Evolutionary conservation across 1,140 invertebrate species (phyloP).

Genomic region (Amyelois transitella): DNA sequence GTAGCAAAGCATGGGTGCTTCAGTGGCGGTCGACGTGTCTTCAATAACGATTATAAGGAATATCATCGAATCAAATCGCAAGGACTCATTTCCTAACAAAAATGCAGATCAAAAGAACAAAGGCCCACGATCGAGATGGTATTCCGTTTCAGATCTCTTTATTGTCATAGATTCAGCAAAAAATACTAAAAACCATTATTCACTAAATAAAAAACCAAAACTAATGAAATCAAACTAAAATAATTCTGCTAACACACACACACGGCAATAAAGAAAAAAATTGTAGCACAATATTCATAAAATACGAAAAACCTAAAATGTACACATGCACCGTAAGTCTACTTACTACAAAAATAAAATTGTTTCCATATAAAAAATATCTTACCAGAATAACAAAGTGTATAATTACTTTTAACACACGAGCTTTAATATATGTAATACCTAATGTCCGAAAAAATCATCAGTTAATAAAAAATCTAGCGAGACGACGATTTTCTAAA

Average conservation of each 20-base stretch:
- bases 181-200: slow-evolving; percentile 62
- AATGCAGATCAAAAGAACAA: slow-evolving; percentile 62
- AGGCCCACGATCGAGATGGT: slow-evolving; percentile 24
- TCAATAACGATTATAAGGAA: slow-evolving; percentile 56
- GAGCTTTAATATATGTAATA: slow-evolving; percentile 63
- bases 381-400: slow-evolving; percentile 71
- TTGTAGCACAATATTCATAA: slow-evolving; percentile 68
- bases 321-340: slow-evolving; percentile 73
- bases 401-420: slow-evolving; percentile 66
- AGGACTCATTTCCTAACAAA: slow-evolving; percentile 47
- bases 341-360: slow-evolving; percentile 68
- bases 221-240: slow-evolving; percentile 70
- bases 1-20: slow-evolving; percentile 32
- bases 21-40: slow-evolving; percentile 45
- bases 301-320: slow-evolving; percentile 61
- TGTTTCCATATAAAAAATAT: slow-evolving; percentile 70
- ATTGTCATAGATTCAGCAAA: slow-evolving; percentile 70
- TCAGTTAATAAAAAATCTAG: slow-evolving; percentile 60
- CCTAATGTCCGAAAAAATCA: slow-evolving; percentile 53
- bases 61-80: slow-evolving; percentile 52
- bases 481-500: slow-evolving; percentile 64
- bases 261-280: slow-evolving; percentile 64
- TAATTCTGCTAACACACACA: slow-evolving; percentile 73
- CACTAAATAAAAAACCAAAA: slow-evolving; percentile 61
- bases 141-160: slow-evolving; percentile 62